A percentile compares a stretch with the other conserved stretches of the same genome.
phyloP scores from a whole-genome alignment of 2,797 vertebrate species.

The Lepidocolaptes lacrymiger region DNA sequence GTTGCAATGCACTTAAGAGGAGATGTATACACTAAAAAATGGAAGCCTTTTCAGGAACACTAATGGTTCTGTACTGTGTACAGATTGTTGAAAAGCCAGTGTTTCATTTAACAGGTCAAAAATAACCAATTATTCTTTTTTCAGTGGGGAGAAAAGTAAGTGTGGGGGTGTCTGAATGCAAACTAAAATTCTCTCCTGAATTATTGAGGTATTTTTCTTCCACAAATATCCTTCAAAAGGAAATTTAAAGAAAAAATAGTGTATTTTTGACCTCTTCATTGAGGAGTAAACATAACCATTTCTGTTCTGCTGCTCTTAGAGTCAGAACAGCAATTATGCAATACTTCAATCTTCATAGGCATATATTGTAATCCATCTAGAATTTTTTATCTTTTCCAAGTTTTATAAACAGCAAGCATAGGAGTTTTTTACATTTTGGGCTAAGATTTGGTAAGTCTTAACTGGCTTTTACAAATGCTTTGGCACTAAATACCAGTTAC shows the following conservation, averaged over 20 bases:
- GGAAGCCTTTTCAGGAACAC: background rate
- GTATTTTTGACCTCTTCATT: background rate
- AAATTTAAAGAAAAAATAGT: conserved; percentile 16
- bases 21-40: background rate
- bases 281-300: background rate
- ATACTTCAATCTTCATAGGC: background rate
- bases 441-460: background rate
- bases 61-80: conserved; percentile 35
- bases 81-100: conserved; percentile 49
- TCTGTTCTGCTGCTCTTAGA: conserved; percentile 12
- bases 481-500: background rate
- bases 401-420: conserved; percentile 24
- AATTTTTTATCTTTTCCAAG: conserved; percentile 31
- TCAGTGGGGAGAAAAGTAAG: background rate
- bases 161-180: background rate
- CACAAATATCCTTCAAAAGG: conserved; percentile 39
- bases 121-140: background rate
- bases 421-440: background rate
- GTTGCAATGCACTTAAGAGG: conserved; percentile 35
- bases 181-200: conserved; percentile 10
- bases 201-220: background rate
- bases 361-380: background rate
- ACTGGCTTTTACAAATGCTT: background rate
- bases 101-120: conserved; percentile 9
- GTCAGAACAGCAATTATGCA: conserved; percentile 27